A percentile compares a stretch with the other conserved stretches of the same genome.
Conservation (phyloP, 2,797 vertebrate genomes). For the Liparis tanakae region DNA sequence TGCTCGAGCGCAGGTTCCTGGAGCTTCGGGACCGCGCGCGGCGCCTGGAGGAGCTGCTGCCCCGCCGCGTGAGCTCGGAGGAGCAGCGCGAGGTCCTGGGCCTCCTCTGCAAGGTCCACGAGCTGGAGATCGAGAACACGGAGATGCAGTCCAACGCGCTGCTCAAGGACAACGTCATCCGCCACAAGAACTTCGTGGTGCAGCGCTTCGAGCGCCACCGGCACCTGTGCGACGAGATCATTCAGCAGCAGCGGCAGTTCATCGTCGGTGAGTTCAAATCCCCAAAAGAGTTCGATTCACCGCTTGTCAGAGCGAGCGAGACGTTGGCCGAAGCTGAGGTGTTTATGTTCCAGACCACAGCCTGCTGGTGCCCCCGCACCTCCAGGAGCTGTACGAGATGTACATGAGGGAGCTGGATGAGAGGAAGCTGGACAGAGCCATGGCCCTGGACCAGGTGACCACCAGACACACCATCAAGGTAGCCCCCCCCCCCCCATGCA, state of each 20-base stretch:
- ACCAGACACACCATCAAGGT: constrained; percentile 86
- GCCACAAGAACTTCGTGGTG: constrained; percentile 86
- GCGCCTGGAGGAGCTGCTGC: constrained; percentile 86
- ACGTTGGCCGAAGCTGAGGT: constrained; percentile 1
- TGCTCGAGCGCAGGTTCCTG: constrained; percentile 81
- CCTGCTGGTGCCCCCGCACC: constrained; percentile 84
- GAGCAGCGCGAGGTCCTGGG: constrained; percentile 88
- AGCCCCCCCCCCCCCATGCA: neutral
- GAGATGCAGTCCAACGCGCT: constrained; percentile 87
- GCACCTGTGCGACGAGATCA: constrained; percentile 89
- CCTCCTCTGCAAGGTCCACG: constrained; percentile 90
- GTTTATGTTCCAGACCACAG: constrained; percentile 83
- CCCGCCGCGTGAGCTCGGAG: constrained; percentile 83
- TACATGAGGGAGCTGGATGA: constrained; percentile 88
- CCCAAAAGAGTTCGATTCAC: too few relatives aligned
- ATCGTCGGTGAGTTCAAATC: constrained; percentile 74
- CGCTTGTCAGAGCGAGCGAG: too few relatives aligned
- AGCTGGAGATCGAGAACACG: constrained; percentile 88
- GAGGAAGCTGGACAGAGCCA: constrained; percentile 83
- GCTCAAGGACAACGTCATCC: constrained; percentile 88
- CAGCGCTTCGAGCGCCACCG: constrained; percentile 88
- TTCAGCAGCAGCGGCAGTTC: constrained; percentile 89
- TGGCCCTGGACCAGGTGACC: constrained; percentile 84
- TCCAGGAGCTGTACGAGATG: constrained; percentile 88
- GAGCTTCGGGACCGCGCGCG: constrained; percentile 83